Evolutionary conservation across 2,888 invertebrate genomes (phyloP), one percentile per base, ranked within the genome.

Genomic region (Dioctria linearis): DNA sequence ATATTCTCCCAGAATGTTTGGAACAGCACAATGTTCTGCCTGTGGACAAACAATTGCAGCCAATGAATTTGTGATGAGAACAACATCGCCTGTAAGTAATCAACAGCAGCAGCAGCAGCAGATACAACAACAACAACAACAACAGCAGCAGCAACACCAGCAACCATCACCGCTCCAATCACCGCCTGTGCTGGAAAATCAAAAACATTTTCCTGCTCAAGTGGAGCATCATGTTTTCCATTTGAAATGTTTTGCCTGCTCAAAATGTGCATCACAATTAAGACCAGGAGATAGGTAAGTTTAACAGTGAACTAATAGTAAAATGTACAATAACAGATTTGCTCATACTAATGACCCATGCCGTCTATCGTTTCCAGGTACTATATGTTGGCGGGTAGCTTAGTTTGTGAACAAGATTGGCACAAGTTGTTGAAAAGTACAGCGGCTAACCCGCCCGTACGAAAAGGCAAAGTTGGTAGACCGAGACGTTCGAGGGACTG

Each of bases 351-450:
- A 61, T 43, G 61, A 46, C 61, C 76, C n/a, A 3, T 13, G n/a
- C 6, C 61, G 61, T 6, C n/a, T 61, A 6, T 13, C 6, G 8
- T 11, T 80, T 83, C 2, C 89, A 93, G 93, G 91, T 96, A 95
- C 91, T 95, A 96, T 90, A 93, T 97, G 91, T 91, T 96, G 85
- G 94, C 95, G 86, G 96, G 96, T 83, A 94, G 93, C 86, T 92
- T 96, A 87, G 94, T 96, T 83, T 97, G 97, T 91, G 97, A 97
- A 90, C 95, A 96, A 90, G 96, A 97, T 90, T 96, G 96, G 94
- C 95, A 96, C 90, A 96, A 96, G 90, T 91, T 96, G 87, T 94
- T 95, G 89, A 93, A 92, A 87, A 91, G 92, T 82, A 89, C 90
- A 82, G 92, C 93, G 84, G 89, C 91, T 75, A 91, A 92, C 78